These are phyloP conservation scores for Pterostichus madidus DNA, from an alignment of 2,888 invertebrate genomes.

Conservation along the genomic window DNA sequence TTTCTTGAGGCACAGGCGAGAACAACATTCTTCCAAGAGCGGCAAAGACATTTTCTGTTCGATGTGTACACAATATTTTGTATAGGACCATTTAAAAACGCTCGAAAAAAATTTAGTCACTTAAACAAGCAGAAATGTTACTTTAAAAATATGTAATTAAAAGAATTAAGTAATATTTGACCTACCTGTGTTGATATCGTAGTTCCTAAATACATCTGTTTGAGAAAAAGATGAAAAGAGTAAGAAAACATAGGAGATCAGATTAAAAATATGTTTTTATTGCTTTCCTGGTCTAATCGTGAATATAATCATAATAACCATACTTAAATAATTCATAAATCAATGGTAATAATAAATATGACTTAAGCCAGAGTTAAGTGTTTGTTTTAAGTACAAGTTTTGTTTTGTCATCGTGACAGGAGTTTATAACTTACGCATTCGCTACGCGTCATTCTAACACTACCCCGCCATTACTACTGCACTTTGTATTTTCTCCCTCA, in stretches of 20 bases:
- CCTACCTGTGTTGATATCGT: neutral
- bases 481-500: neutral
- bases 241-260: slow-evolving; percentile 66
- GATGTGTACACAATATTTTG: too few relatives aligned
- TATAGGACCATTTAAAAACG: too few relatives aligned
- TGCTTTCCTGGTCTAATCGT: slow-evolving; percentile 76
- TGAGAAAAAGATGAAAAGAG: slow-evolving; percentile 27
- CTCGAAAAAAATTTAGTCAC: too few relatives aligned
- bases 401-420: slow-evolving; percentile 55
- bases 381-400: slow-evolving; percentile 62
- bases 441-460: slow-evolving; percentile 42
- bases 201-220: neutral
- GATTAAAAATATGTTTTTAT: slow-evolving; percentile 77
- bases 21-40: too few relatives aligned
- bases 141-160: neutral
- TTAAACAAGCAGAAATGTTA: too few relatives aligned
- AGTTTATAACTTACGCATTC: slow-evolving; percentile 37
- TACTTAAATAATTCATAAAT: slow-evolving; percentile 66
- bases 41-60: too few relatives aligned
- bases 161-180: neutral
- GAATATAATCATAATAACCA: slow-evolving; percentile 70
- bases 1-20: too few relatives aligned
- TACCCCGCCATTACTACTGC: slow-evolving; percentile 18
- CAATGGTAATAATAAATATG: slow-evolving; percentile 68
- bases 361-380: slow-evolving; percentile 64